Conservation (phyloP, 2,797 vertebrate genomes). For the Microcaecilia unicolor region DNA sequence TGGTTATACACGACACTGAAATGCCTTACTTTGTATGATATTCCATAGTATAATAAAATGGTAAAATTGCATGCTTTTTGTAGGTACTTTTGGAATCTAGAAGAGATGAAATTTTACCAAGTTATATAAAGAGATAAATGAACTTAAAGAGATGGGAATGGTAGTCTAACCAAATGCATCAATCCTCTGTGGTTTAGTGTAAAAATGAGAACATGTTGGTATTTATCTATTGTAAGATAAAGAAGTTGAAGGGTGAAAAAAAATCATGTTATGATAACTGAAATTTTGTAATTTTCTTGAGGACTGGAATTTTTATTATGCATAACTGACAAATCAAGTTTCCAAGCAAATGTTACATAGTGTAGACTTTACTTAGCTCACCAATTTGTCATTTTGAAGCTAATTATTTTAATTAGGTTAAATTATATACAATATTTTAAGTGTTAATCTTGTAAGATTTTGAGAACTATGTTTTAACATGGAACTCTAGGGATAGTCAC, state of each 20-base stretch:
- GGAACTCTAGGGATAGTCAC: constrained; percentile 87
- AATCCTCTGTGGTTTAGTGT: constrained; percentile 79
- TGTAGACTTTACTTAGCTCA: constrained; percentile 84
- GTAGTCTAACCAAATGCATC: constrained; percentile 78
- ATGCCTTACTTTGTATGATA: constrained; percentile 99
- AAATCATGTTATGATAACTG: constrained; percentile 91
- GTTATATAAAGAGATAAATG: constrained; percentile 71
- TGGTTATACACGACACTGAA: constrained; percentile 97
- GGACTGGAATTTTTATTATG: constrained; percentile 80
- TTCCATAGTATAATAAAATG: constrained; percentile 86
- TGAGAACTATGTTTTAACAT: constrained; percentile 84
- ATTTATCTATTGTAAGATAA: constrained; percentile 73
- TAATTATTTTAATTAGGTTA: constrained; percentile 95
- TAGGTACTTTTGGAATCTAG: constrained; percentile 80
- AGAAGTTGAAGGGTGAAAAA: constrained; percentile 75
- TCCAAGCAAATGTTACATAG: constrained; percentile 91
- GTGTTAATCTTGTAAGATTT: constrained; percentile 86
- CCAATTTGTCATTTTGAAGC: constrained; percentile 83
- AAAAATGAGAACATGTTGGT: constrained; percentile 72
- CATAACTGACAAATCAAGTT: constrained; percentile 86
- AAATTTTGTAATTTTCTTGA: constrained; percentile 82
- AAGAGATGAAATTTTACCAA: constrained; percentile 75
- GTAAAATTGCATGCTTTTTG: constrained; percentile 98
- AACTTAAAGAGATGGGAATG: constrained; percentile 70
- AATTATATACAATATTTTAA: constrained; percentile 81